Evolutionary conservation across 37 sponge, comb jelly and placozoan genomes (phyloP).

Genomic region (Hormiphora californensis): DNA sequence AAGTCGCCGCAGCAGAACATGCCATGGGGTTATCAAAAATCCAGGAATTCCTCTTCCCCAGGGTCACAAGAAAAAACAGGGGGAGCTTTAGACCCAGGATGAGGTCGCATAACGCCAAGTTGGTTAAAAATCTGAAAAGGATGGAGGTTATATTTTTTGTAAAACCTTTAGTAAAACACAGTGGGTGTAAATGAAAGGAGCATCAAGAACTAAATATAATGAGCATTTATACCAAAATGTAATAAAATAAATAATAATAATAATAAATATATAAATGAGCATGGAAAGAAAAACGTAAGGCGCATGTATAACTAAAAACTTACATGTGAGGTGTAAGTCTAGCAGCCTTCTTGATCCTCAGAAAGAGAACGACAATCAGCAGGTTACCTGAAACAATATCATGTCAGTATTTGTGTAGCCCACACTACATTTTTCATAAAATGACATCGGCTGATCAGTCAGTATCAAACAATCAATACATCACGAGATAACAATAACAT

Average conservation of each 20-base stretch:
- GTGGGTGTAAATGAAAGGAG: too few species aligned
- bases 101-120: slow-evolving; percentile 30
- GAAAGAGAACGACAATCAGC: background rate
- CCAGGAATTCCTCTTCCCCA: background rate
- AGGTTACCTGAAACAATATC: slow-evolving; percentile 25
- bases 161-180: too few species aligned
- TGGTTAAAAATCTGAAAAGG: slow-evolving; percentile 1
- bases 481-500: background rate
- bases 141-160: background rate
- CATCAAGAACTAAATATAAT: too few species aligned
- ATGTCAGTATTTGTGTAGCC: too few species aligned
- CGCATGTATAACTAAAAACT: background rate
- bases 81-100: slow-evolving; percentile 24
- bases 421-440: too few species aligned
- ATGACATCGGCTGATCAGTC: too few species aligned
- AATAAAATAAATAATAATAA: too few species aligned
- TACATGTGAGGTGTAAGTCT: slow-evolving; percentile 37
- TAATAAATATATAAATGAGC: too few species aligned
- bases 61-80: slow-evolving; percentile 43
- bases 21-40: background rate
- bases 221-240: too few species aligned
- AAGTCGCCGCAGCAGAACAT: background rate
- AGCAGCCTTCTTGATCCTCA: slow-evolving; percentile 40
- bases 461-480: background rate
- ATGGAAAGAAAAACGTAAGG: too few species aligned